These are phyloP conservation scores for Polyodon spathula DNA, from an alignment of 2,113 vertebrate genomes.

Conservation along the genomic window DNA sequence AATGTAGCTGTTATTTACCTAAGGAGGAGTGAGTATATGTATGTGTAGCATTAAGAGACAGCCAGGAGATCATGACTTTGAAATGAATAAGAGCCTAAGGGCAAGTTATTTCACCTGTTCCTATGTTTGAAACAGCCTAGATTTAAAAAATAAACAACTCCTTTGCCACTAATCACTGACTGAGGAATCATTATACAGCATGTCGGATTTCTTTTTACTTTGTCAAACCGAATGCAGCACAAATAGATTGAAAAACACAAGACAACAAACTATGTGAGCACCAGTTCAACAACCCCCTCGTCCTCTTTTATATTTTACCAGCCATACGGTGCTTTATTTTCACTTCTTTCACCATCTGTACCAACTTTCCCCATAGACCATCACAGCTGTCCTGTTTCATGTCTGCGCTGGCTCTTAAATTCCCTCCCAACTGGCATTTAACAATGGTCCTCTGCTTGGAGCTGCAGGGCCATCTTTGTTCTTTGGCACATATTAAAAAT, in stretches of 20 bases:
- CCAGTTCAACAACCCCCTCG: slow-evolving; percentile 18
- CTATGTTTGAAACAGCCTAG: too few relatives aligned
- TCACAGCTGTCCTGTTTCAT: slow-evolving; percentile 64
- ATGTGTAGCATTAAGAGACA: too few relatives aligned
- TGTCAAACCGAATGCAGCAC: not conserved
- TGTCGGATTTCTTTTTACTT: too few relatives aligned
- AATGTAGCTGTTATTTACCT: not conserved
- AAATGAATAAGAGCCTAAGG: too few relatives aligned
- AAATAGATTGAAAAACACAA: slow-evolving; percentile 15
- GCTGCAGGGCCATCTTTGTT: slow-evolving; percentile 14
- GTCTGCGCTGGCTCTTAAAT: slow-evolving; percentile 47
- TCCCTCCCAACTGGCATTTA: slow-evolving; percentile 23
- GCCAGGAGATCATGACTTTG: too few relatives aligned
- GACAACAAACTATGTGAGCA: slow-evolving; percentile 13
- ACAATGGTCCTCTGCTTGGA: slow-evolving; percentile 27
- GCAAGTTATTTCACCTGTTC: too few relatives aligned
- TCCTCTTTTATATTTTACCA: slow-evolving; percentile 38
- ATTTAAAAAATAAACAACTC: too few relatives aligned
- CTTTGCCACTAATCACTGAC: too few relatives aligned
- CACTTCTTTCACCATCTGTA: slow-evolving; percentile 56
- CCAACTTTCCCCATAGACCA: slow-evolving; percentile 63
- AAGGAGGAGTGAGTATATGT: too few relatives aligned
- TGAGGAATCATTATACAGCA: too few relatives aligned
- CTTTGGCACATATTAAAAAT: slow-evolving; percentile 4
- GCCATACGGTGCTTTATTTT: slow-evolving; percentile 42